Evolutionary conservation across 2,113 vertebrate species (phyloP).

Genomic region (Numenius arquata): DNA sequence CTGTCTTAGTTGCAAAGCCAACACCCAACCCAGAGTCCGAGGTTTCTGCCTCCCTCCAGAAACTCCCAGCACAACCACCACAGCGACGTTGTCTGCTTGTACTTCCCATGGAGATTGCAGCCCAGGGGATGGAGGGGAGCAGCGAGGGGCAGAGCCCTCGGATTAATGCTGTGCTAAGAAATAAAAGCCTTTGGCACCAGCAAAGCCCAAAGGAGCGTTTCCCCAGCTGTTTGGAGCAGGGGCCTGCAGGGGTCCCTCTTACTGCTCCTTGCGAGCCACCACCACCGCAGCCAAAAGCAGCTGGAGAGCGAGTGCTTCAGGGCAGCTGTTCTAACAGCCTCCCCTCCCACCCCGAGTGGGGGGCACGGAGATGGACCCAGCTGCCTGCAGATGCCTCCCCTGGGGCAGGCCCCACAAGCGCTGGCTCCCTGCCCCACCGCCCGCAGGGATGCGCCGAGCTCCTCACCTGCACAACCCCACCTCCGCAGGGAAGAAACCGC

Average conservation of each 20-base stretch:
- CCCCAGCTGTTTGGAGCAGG: neutral
- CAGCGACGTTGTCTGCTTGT: accelerated
- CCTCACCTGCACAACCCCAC: neutral
- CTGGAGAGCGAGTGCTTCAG: neutral
- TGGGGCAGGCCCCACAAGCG: neutral
- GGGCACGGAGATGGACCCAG: neutral
- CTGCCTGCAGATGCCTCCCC: conserved; percentile 4
- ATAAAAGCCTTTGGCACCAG: neutral
- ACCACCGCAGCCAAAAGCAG: neutral
- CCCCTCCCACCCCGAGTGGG: neutral
- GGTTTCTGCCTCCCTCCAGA: neutral
- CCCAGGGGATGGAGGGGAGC: neutral
- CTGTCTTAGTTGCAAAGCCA: neutral
- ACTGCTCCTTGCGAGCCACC: neutral
- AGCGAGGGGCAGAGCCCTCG: neutral
- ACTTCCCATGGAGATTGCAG: accelerated
- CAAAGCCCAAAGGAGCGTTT: neutral
- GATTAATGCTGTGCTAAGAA: neutral
- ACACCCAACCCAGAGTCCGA: accelerated
- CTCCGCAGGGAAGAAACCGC: accelerated
- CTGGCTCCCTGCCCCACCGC: neutral
- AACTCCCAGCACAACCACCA: neutral
- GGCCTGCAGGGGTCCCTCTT: neutral
- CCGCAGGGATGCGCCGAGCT: neutral
- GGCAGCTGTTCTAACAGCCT: neutral